phyloP scores from a whole-genome alignment of 2,113 vertebrate species.

The Tenrec ecaudatus region DNA sequence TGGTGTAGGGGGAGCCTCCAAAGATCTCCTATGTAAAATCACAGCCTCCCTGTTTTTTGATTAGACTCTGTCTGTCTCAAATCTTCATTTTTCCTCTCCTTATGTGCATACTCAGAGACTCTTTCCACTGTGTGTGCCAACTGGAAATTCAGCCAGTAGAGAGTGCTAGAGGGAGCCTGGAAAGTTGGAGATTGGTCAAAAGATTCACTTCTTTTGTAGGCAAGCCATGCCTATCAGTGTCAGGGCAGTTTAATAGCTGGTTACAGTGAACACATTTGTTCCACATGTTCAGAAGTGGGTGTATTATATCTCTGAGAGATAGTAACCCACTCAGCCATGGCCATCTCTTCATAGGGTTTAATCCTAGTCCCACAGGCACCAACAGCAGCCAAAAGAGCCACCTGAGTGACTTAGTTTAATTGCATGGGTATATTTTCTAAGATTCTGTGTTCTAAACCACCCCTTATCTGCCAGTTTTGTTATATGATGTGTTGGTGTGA shows the following conservation, averaged over 20 bases:
- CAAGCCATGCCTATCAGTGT: too few relatives aligned
- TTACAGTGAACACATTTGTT: background rate
- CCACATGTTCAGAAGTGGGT: background rate
- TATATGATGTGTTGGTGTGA: background rate
- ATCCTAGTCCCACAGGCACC: background rate
- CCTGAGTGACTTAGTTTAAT: background rate
- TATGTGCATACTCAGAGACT: fast-evolving
- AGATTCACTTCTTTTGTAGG: background rate
- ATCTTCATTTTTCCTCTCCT: too few relatives aligned
- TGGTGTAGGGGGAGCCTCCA: background rate
- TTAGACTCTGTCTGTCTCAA: background rate
- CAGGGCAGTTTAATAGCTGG: background rate
- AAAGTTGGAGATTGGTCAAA: too few relatives aligned
- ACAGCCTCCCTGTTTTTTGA: background rate
- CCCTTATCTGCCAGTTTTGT: background rate
- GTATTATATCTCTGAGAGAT: background rate
- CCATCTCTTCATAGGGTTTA: background rate
- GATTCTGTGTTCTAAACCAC: background rate
- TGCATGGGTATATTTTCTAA: fast-evolving
- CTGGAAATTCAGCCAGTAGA: background rate
- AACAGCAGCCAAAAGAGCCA: too few relatives aligned
- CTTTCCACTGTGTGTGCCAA: fast-evolving
- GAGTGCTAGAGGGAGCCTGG: background rate
- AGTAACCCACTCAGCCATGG: too few relatives aligned
- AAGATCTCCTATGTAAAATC: fast-evolving